Base-by-base conservation (phyloP, 2,888 invertebrate species). In the Tribolium freemani region DNA sequence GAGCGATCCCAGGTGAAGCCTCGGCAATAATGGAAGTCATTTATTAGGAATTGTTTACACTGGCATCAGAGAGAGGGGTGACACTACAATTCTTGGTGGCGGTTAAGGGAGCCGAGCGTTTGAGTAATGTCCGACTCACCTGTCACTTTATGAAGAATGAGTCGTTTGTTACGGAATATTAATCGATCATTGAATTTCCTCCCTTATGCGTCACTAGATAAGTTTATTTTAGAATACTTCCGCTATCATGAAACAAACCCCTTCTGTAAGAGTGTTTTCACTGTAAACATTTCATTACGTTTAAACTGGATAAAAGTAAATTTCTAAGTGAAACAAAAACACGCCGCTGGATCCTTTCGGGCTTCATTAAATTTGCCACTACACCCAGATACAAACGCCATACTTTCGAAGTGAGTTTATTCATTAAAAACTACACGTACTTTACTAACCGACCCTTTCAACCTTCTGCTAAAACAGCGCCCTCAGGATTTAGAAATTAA, bases 1-100 rank as follows among this genome's bases (percentile, higher is more conserved):
- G 72, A 78, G 76, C 77, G 78, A 79, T 78, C 77, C 78, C 80
- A 80, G 79, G 79, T 80, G 78, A 79, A 79, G 75, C 71, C 68
- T 75, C 67, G 69, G 75, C 75, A 78, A 80, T 81, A 80, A 81
- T 79, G 78, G 79, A 71, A 78, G 79, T 78, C 78, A 79, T 81
- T 80, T 80, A 80, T 81, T 79, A 80, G 73, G 75, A 76, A 79
- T 76, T 80, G 79, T 77, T 77, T 73, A 70, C 73, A 74, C 72
- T 48, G 58, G 10, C 64, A 16, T 2, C 16, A 64, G 57, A 64
- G 64, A 64, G 54, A 63, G 71, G 56, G 72, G 69, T 72, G 71
- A 71, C 63, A 73, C 70, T 71, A 72, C 48, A 72, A 69, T 72
- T 69, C 72, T 64, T 69, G 63, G 64, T 69, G 44, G 63, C 53